These are phyloP conservation scores for Drosophila tropicalis DNA, from an alignment of 1,140 invertebrate species.

Conservation along the genomic window DNA sequence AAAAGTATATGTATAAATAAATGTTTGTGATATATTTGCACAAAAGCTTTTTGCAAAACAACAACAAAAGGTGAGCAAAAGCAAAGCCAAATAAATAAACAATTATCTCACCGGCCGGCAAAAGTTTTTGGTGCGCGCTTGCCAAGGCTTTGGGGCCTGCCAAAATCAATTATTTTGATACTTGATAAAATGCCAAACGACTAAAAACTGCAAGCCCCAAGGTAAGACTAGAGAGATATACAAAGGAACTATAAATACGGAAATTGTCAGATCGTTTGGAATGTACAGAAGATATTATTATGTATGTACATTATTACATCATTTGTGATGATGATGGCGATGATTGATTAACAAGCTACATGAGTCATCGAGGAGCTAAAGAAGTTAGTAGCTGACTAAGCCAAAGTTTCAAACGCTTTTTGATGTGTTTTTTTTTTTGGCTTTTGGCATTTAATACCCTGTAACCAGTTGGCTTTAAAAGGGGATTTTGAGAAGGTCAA, in stretches of 20 bases:
- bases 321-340: conserved; percentile 33
- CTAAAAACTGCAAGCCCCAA: background rate
- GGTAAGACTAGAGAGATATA: background rate
- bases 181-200: conserved; percentile 54
- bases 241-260: conserved; percentile 5
- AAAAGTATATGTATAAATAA: background rate
- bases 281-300: background rate
- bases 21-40: conserved; percentile 15
- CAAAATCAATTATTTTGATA: conserved; percentile 28
- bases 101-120: conserved; percentile 51
- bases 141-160: background rate
- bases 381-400: conserved; percentile 8
- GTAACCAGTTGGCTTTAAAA: background rate
- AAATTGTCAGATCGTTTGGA: conserved; percentile 36
- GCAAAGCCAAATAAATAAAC: conserved; percentile 22
- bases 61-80: background rate
- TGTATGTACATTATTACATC: conserved; percentile 39
- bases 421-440: background rate
- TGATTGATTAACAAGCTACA: conserved; percentile 38
- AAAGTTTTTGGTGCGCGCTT: background rate
- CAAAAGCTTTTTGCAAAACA: conserved; percentile 24
- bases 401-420: background rate
- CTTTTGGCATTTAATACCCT: conserved; percentile 10
- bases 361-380: background rate
- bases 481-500: background rate